phyloP scores from a whole-genome alignment of 2,888 invertebrate genomes.

The Hyposoter dolosus region DNA sequence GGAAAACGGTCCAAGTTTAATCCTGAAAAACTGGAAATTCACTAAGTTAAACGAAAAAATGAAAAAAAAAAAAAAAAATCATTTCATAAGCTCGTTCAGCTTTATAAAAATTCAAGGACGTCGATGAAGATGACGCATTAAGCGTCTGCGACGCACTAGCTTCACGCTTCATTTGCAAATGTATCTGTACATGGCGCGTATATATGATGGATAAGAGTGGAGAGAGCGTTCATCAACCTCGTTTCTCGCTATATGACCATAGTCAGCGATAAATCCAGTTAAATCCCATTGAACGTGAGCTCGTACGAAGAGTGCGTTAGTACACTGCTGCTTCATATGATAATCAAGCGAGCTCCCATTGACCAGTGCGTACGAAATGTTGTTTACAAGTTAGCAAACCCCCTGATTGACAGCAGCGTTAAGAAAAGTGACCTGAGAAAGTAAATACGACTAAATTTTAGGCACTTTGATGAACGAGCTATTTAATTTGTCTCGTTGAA shows the following conservation, averaged over 20 bases:
- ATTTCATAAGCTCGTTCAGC: neutral
- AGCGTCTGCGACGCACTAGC: conserved; percentile 46
- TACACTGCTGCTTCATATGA: conserved; percentile 11
- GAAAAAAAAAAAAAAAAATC: neutral
- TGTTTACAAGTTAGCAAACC: neutral
- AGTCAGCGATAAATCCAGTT: conserved; percentile 52
- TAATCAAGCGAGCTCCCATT: conserved; percentile 44
- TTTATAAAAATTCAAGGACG: conserved; percentile 28
- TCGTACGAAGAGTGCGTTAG: conserved; percentile 3
- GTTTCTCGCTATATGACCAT: conserved; percentile 28
- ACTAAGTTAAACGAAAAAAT: neutral
- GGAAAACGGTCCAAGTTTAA: neutral
- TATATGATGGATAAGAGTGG: neutral
- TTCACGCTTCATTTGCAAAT: conserved; percentile 4
- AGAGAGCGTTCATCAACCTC: conserved; percentile 65
- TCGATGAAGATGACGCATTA: conserved; percentile 32
- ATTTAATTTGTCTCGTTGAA: neutral
- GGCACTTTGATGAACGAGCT: neutral
- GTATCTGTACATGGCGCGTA: conserved; percentile 4
- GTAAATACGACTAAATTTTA: neutral
- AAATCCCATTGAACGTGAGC: conserved; percentile 53
- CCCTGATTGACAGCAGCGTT: neutral
- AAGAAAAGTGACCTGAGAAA: neutral
- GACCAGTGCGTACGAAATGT: too few species aligned
- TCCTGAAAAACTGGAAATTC: neutral